A percentile compares a stretch with the other conserved stretches of the same genome.
These are phyloP conservation scores for Harmothoe impar DNA, from an alignment of 2,888 invertebrate genomes.

Conservation along the genomic window DNA sequence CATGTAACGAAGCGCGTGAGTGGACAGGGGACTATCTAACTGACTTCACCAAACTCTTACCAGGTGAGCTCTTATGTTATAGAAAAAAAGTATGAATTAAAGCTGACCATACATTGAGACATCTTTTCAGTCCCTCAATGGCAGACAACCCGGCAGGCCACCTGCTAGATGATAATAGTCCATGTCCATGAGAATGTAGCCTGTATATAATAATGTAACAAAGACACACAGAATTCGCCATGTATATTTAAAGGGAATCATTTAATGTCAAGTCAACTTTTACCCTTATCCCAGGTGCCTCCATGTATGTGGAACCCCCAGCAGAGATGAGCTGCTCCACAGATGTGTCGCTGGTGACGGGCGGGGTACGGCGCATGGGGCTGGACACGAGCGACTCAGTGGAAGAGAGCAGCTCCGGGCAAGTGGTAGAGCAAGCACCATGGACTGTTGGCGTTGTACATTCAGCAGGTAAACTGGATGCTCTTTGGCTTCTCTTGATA, in stretches of 20 bases:
- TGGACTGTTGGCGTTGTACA: not conserved
- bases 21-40: slow-evolving; percentile 87
- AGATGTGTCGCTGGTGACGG: slow-evolving; percentile 84
- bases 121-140: too few species aligned
- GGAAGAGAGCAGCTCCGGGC: slow-evolving; percentile 1
- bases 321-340: slow-evolving; percentile 56
- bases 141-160: too few species aligned
- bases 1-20: slow-evolving; percentile 85
- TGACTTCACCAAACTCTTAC: slow-evolving; percentile 90
- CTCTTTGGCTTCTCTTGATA: not conserved
- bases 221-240: too few species aligned
- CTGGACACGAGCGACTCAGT: slow-evolving; percentile 67
- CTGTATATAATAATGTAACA: too few species aligned
- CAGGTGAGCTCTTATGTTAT: slow-evolving; percentile 83
- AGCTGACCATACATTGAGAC: too few species aligned
- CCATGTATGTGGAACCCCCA: slow-evolving; percentile 66
- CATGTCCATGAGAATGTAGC: too few species aligned
- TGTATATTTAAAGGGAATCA: too few species aligned
- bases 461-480: slow-evolving; percentile 10
- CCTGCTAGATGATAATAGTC: too few species aligned
- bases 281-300: not conserved
- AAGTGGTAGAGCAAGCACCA: slow-evolving; percentile 8
- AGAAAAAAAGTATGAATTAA: not conserved
- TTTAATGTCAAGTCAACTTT: too few species aligned
- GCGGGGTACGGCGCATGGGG: slow-evolving; percentile 86